Evolutionary conservation across 2,888 invertebrate species (phyloP).

Genomic region (Melipona beecheii): DNA sequence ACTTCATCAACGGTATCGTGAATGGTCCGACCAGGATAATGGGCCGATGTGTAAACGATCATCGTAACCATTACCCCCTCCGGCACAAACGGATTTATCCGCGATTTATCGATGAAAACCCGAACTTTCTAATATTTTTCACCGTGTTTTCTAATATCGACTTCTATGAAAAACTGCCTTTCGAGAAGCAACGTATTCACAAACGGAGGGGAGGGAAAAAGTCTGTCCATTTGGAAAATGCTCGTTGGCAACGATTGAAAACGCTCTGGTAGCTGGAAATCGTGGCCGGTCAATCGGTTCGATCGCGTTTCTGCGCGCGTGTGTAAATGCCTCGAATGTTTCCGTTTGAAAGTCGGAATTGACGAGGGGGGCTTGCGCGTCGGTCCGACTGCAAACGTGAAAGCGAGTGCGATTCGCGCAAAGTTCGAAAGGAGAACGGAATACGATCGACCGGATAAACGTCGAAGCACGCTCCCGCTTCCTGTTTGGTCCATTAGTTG

Average conservation of each 20-base stretch:
- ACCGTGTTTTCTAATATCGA: neutral
- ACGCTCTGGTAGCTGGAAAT: neutral
- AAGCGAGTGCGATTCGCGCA: constrained; percentile 49
- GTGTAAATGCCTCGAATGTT: constrained; percentile 12
- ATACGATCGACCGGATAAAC: constrained; percentile 68
- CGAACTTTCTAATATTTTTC: neutral
- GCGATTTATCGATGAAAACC: constrained; percentile 41
- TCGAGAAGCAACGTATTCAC: neutral
- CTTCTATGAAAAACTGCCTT: too few species aligned
- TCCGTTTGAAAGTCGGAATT: constrained; percentile 23
- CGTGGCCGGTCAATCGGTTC: constrained; percentile 1
- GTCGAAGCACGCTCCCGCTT: constrained; percentile 62
- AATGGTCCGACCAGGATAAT: constrained; percentile 61
- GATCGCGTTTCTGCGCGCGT: constrained; percentile 12
- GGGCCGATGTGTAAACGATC: constrained; percentile 57
- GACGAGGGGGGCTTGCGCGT: neutral
- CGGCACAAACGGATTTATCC: constrained; percentile 31
- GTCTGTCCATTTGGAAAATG: neutral
- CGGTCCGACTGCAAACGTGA: constrained; percentile 36
- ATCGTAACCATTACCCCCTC: constrained; percentile 46
- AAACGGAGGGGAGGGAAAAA: neutral
- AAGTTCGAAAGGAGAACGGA: constrained; percentile 66
- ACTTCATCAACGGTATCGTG: constrained; percentile 69
- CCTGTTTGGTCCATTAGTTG: constrained; percentile 70
- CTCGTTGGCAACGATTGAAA: neutral